Evolutionary conservation across 1,140 invertebrate species (phyloP).

Genomic region (Pseudomyrmex cubaensis): DNA sequence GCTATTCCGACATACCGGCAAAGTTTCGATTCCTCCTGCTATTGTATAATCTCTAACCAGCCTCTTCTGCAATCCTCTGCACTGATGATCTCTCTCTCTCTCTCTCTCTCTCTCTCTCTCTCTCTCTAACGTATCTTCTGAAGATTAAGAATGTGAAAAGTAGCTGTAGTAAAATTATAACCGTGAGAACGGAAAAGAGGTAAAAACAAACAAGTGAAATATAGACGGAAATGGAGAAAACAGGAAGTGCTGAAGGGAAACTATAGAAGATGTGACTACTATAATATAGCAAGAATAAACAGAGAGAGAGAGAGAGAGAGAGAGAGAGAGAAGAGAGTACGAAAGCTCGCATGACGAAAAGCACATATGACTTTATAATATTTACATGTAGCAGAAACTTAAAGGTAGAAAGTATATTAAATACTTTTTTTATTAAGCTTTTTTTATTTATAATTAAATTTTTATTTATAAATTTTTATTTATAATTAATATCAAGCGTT

Average conservation of each 20-base stretch:
- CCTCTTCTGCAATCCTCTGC: neutral
- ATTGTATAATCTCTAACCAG: constrained; percentile 14
- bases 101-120: neutral
- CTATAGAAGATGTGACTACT: neutral
- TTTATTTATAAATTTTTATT: too few species aligned
- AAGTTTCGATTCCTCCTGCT: constrained; percentile 52
- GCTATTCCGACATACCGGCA: neutral
- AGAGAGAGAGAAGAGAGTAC: too few species aligned
- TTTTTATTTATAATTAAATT: too few species aligned
- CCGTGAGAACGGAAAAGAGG: neutral
- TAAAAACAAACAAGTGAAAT: neutral
- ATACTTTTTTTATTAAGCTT: too few species aligned
- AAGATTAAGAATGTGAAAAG: constrained; percentile 28
- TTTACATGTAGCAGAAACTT: neutral
- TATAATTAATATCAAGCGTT: too few species aligned
- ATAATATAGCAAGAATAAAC: neutral
- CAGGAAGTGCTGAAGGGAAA: neutral
- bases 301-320: neutral
- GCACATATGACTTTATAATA: too few species aligned
- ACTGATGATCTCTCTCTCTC: neutral
- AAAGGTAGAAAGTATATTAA: too few species aligned
- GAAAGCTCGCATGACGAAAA: too few species aligned
- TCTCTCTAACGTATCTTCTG: too few species aligned
- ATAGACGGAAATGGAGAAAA: constrained; percentile 3
- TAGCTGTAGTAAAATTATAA: constrained; percentile 25